Base-by-base conservation (phyloP, 2,888 invertebrate genomes). In the Megalurothrips usitatus region DNA sequence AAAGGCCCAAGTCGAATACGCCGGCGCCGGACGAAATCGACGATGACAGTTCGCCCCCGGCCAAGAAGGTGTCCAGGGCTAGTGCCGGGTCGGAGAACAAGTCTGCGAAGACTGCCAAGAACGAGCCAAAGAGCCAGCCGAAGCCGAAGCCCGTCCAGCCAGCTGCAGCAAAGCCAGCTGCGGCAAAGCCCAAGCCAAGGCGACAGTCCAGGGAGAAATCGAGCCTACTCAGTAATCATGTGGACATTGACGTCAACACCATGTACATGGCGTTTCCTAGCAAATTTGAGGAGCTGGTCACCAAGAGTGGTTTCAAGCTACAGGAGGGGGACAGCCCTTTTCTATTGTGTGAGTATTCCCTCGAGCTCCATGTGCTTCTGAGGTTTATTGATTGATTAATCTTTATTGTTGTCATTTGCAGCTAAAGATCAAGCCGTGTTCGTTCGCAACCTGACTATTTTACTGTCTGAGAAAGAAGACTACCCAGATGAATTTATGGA, bases 401-500 rank as follows among this genome's bases (percentile, higher is more conserved):
- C 11, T 26, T 8, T 75, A 4, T 75, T 12, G 10, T 75, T 75
- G 11, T 68, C 23, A 19, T 26, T 26, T 75, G 14, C 68, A 75
- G 68, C 26, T 1, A 75, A 75, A 26, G 68, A 75, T 12, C 68
- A 75, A 75, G 68, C 68, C 26, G 68, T 75, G 0, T 75, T 75
- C 26, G 68, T 75, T 26, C 68, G 68, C 11, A 75, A 75, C 26
- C 10, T 75, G 68, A 26, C 68, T 12, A 75, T 75, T 10, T 26
- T 75, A 26, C 26, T 75, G 26, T 11, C 68, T 23, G 23, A 26
- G 68, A 75, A 75, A 26, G 68, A 26, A 12, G 68, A 75, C 26
- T 9, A 26, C 26, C 68, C 58, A 14, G 58, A 58, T 6, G 58
- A 58, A 12, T 83, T 85, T 79, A 81, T 85, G 79, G 82, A 82